Evolutionary conservation across 2,888 invertebrate genomes (phyloP), one percentile per base, ranked within the genome.

Genomic region (Leptinotarsa juncta): DNA sequence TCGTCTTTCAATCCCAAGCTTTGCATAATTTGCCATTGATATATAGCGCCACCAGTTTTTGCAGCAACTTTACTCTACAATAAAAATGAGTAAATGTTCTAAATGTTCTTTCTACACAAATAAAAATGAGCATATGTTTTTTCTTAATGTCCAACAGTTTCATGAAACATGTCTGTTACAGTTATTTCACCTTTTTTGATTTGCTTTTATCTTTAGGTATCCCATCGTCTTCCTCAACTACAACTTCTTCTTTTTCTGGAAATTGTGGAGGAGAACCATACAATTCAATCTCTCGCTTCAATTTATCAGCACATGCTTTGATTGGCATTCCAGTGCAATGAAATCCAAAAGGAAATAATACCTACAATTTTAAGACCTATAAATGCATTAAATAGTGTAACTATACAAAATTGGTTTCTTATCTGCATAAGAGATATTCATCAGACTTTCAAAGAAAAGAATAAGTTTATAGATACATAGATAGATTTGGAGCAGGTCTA

Each of bases 251-350:
- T 62, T 90, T 90, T 57, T 91, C 90, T 1, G 98, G 97, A 88
- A 99, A 99, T 26, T 91, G 86, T 2, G 99, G 99, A 23, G 99
- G 99, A 87, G 90, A 96, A 0, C 99, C 99, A 90, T 91, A 99
- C 12, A 93, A 88, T 85, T 95, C 94, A 89, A 99, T 94, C 89
- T 99, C 99, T 75, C 97, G 90, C 84, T 96, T 96, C 62, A 99
- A 88, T 87, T 99, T 99, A 88, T 99, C 99, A 16, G 99, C 96
- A 90, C 98, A 98, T 0, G 99, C 98, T 89, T 98, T 99, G 76
- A 99, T 99, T 0, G 99, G 99, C 99, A 99, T 99, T 65, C 99
- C 99, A 26, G 99, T 99, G 86, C 98, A 98, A 88, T 99, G 99
- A 82, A 99, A 95, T 3, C 97, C 99, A 89, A 99, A 99, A 16